Base-by-base conservation (phyloP, 2,888 invertebrate species). In the Ctena decussata region DNA sequence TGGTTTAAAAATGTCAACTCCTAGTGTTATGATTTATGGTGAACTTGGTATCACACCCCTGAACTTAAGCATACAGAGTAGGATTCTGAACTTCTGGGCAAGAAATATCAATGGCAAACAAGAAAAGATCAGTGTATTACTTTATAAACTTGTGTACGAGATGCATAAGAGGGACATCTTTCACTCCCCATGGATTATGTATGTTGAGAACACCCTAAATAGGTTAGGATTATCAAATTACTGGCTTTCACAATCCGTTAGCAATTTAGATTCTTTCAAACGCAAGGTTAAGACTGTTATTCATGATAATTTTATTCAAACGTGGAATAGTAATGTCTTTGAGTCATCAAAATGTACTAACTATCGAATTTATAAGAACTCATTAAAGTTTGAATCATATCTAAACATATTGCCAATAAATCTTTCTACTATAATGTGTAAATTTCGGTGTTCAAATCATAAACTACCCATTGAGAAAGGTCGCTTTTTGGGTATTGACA, bases 11-110 rank as follows among this genome's bases (percentile, higher is more conserved):
- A 27, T 27, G 35, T 73, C 49, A 74, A 57, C 24, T n/a, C n/a
- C n/a, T n/a, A n/a, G n/a, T n/a, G 37, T 74, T 39, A 76, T 76
- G 76, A 24, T 76, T n/a, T 76, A 60, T 41, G 60, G 76, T 18
- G 76, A 76, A 41, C 27, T 60, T 15, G 76, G 76, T 18, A 18
- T 37, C 32, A 27, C 39, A 24, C 65, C 60, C 12, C 30, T 76
- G 49, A 30, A 60, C 15, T n/a, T 60, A n/a, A 49, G 24, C 35
- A 76, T 60, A 65, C 11, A 65, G 12, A 41, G 27, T 15, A 60
- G 76, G 39, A 27, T 76, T 24, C 27, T 60, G 24, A 76, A 60
- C 30, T 76, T 60, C 41, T 76, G 60, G 60, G 57, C 60, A 6
- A 76, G 39, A n/a, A n/a, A n/a, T n/a, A n/a, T n/a, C n/a, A n/a